Evolutionary conservation across 2,888 invertebrate genomes (phyloP), one percentile per base, ranked within the genome.

Genomic region (Drosophila tanythrix): DNA sequence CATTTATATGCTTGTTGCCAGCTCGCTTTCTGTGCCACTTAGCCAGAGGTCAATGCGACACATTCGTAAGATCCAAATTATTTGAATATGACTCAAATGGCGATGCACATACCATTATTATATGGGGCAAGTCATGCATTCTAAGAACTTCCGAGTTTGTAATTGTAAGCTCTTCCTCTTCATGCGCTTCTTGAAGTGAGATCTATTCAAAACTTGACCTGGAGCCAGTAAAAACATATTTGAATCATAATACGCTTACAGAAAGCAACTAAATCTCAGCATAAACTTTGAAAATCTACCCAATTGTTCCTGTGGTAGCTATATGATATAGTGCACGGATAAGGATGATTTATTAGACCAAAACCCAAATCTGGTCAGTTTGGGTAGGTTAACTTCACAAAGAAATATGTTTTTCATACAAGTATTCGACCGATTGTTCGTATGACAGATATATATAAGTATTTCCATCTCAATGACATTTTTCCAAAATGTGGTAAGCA

Each of bases 21-120:
- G 33, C 33, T 53, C 35, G n/a, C 59, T 50, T 15, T 58, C 58
- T 71, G 78, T 75, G 76, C 72, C 81, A 79, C 77, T 79, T 81
- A 43, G 62, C 68, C 81, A 76, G 72, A 72, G 78, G 77, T 79
- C 81, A 79, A 60, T 58, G 60, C 29, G n/a, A 65, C 52, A 18
- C 29, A 57, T 29, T 51, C 25, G 21, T 29, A 5, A 15, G 27
- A 55, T 36, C 25, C 5, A 31, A 31, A 57, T n/a, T 43, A 15
- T 35, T 50, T 27, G 15, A 46, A n/a, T 6, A 36, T 78, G 63
- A 60, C 25, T 65, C 56, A 58, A 48, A 29, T 62, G 36, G 58
- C 36, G 38, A 31, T 29, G 15, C 13, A 27, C 10, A 35, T 18
- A 63, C 15, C 27, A 25, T n/a, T 50, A 15, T 1, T 31, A 21